Percentiles rank a stretch among this genome's conserved stretches.
These are phyloP conservation scores for Ophonus ardosiacus DNA, from an alignment of 2,888 invertebrate genomes.

Conservation along the genomic window DNA sequence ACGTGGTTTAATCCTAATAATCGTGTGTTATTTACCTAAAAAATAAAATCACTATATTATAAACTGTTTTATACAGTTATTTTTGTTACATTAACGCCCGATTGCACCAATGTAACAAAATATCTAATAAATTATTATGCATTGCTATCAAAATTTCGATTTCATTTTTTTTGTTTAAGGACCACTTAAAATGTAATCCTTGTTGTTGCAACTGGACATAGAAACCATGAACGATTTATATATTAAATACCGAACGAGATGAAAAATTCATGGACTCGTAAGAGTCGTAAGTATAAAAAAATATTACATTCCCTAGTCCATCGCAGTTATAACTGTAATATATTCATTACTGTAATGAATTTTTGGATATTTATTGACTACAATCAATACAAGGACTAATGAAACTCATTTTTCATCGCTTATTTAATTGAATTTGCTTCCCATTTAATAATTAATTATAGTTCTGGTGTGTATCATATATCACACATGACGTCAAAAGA, in stretches of 20 bases:
- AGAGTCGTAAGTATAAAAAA: too few relatives aligned
- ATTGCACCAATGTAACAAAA: too few relatives aligned
- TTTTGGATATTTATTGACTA: neutral
- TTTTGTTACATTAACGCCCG: too few relatives aligned
- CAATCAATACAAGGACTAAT: neutral
- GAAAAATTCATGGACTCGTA: too few relatives aligned
- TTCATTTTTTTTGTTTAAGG: too few relatives aligned
- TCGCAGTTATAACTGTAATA: neutral
- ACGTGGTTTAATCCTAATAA: slow-evolving; percentile 93
- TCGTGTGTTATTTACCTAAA: slow-evolving; percentile 90
- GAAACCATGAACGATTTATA: too few relatives aligned
- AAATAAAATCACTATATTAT: slow-evolving; percentile 57
- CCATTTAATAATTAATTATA: slow-evolving; percentile 25
- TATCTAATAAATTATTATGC: too few relatives aligned
- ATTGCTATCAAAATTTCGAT: too few relatives aligned
- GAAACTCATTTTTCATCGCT: slow-evolving; percentile 9
- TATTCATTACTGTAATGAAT: slow-evolving; percentile 3
- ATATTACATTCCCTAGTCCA: too few relatives aligned
- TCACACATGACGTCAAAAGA: neutral
- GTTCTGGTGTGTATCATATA: neutral
- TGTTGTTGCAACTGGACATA: too few relatives aligned
- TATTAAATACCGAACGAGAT: too few relatives aligned
- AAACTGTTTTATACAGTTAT: neutral
- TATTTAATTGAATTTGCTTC: slow-evolving; percentile 6
- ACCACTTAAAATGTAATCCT: too few relatives aligned